phyloP scores from a whole-genome alignment of 2,113 vertebrate species.

The Cyprinus carpio region DNA sequence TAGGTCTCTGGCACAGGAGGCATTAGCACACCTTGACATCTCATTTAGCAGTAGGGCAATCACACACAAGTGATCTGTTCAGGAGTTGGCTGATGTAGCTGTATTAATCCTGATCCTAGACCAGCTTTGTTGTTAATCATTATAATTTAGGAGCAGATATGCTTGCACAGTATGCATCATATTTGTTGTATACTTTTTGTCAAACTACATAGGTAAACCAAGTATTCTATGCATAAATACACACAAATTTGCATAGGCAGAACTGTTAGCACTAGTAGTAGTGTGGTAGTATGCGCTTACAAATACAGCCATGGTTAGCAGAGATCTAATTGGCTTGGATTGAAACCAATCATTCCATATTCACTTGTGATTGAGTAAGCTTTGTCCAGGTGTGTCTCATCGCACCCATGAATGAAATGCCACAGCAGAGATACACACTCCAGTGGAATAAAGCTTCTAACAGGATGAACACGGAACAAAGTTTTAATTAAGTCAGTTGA shows the following conservation, averaged over 20 bases:
- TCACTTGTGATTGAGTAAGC: not conserved
- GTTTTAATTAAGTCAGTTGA: not conserved
- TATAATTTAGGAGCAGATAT: not conserved
- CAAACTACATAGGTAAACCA: not conserved
- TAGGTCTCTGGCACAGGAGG: slow-evolving; percentile 54
- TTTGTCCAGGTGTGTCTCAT: not conserved
- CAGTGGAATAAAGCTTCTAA: slow-evolving; percentile 10
- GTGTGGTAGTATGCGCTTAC: not conserved
- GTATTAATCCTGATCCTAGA: not conserved
- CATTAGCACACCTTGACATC: slow-evolving; percentile 49
- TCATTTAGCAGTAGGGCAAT: slow-evolving; percentile 44
- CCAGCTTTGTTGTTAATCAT: slow-evolving; percentile 6
- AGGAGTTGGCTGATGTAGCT: not conserved
- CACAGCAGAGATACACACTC: not conserved
- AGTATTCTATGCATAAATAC: not conserved
- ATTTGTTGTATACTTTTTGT: not conserved
- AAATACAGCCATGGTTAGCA: not conserved
- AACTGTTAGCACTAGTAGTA: not conserved
- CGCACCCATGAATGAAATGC: slow-evolving; percentile 19
- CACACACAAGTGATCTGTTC: slow-evolving; percentile 18
- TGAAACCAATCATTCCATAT: not conserved
- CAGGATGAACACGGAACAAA: not conserved
- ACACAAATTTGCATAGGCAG: not conserved
- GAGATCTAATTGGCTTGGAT: not conserved
- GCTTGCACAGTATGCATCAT: not conserved